Evolutionary conservation across 2,888 invertebrate genomes (phyloP), one percentile per base, ranked within the genome.

Genomic region (Venusia cambrica): DNA sequence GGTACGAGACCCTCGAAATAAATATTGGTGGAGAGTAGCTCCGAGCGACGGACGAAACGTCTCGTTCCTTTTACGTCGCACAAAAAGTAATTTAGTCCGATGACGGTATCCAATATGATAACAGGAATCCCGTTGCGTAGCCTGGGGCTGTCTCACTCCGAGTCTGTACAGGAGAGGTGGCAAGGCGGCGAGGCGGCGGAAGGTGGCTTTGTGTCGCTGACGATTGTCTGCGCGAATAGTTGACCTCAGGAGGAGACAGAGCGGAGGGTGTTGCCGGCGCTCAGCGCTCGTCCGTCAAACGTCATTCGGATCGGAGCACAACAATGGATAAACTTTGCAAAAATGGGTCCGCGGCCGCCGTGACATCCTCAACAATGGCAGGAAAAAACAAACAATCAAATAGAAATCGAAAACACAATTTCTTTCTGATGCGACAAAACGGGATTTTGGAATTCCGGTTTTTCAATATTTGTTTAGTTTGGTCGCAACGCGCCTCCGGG

Each of bases 391-490:
- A 87, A 84, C 84, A 83, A 76, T 80, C 73, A 66, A 77, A 83
- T 83, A 83, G 83, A 85, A 85, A 85, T 80, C 80, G 83, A 87
- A 84, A 85, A 85, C 81, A 75, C 72, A 76, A 73, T 73, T 76
- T 81, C 75, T 80, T 81, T 73, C 66, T 67, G 73, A 73, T 73
- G 76, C 79, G 66, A 73, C 68, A 51, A 66, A 85, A 85, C 84
- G 83, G 85, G 84, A 85, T 84, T 87, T 85, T 76, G 79, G 75
- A 80, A 83, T 84, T 84, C 87, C 83, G 83, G 85, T 85, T 85
- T 75, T 59, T 57, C 62, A 46, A 61, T 53, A 73, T 78, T 73
- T 71, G 72, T 83, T 76, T 72, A 69, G 61, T 66, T 73, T 68
- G 60, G 65, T 63, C 64, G 59, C 61, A 53, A 54, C 50, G 51